Evolutionary conservation across 1,140 invertebrate genomes (phyloP).

Genomic region (Parapsyche elsis): DNA sequence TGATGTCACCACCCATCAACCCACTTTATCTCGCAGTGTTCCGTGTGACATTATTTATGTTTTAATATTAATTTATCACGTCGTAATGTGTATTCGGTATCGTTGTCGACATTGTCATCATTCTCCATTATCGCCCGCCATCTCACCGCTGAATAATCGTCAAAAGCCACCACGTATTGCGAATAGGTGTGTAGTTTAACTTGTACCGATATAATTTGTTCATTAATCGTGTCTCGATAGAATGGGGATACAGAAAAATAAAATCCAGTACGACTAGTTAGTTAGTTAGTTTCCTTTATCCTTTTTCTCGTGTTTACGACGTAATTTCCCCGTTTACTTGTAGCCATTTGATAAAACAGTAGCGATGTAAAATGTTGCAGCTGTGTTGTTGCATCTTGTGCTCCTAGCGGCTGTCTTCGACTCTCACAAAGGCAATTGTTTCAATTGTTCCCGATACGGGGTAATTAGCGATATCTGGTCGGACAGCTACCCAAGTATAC

Average conservation of each 20-base stretch:
- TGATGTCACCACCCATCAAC: constrained; percentile 31
- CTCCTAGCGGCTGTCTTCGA: background rate
- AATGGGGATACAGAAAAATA: background rate
- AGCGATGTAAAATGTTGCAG: background rate
- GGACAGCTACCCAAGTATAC: background rate
- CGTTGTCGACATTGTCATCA: background rate
- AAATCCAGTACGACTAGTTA: background rate
- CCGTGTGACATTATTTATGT: constrained; percentile 2
- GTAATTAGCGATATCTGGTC: constrained; percentile 29
- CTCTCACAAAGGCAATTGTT: constrained; percentile 37
- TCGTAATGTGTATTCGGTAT: constrained; percentile 3
- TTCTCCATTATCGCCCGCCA: constrained; percentile 11
- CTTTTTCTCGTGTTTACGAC: background rate
- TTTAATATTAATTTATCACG: constrained; percentile 24
- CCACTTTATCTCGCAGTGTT: constrained; percentile 11
- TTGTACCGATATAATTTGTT: too few species aligned
- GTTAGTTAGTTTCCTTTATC: background rate
- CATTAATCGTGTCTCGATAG: background rate
- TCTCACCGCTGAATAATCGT: constrained; percentile 20
- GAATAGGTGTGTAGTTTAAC: background rate
- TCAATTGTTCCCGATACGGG: constrained; percentile 35
- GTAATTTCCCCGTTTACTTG: background rate
- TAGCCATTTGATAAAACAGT: background rate
- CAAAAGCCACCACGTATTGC: background rate
- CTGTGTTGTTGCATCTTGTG: background rate